Evolutionary conservation across 2,888 invertebrate species (phyloP).

Genomic region (Resseliella maxima): DNA sequence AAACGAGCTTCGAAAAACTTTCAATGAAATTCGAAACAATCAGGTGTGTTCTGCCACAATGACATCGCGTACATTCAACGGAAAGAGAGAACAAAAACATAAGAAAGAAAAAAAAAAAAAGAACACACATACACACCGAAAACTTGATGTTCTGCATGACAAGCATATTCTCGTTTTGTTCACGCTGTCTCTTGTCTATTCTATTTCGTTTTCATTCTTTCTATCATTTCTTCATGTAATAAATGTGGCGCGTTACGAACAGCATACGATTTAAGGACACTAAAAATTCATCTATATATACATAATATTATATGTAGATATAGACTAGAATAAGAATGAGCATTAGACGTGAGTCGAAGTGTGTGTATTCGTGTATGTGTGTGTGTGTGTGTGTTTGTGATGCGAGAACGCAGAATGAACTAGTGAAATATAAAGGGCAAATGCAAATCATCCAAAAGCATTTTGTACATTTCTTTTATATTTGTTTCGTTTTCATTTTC

Average conservation of each 20-base stretch:
- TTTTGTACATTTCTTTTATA: background rate
- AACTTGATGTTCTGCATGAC: constrained; percentile 39
- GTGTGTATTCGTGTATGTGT: too few relatives aligned
- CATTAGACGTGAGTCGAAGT: too few relatives aligned
- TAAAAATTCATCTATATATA: background rate
- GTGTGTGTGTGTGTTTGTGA: too few relatives aligned
- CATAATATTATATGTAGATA: background rate
- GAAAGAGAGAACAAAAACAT: background rate
- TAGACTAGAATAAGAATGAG: background rate
- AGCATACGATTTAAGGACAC: constrained; percentile 15
- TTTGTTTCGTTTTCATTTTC: background rate
- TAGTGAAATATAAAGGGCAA: too few relatives aligned
- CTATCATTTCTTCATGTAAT: background rate
- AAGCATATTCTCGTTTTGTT: background rate
- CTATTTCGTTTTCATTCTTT: too few relatives aligned
- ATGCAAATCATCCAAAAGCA: background rate
- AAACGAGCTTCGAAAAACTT: background rate
- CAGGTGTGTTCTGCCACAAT: constrained; percentile 38
- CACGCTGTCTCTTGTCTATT: background rate
- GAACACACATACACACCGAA: background rate
- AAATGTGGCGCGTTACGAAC: background rate
- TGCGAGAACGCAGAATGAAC: too few relatives aligned
- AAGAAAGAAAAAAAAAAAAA: background rate
- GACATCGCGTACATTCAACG: background rate
- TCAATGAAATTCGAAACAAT: constrained; percentile 28